These are phyloP conservation scores for Varanus salvator DNA, from an alignment of 2,113 vertebrate species.

Conservation along the genomic window DNA sequence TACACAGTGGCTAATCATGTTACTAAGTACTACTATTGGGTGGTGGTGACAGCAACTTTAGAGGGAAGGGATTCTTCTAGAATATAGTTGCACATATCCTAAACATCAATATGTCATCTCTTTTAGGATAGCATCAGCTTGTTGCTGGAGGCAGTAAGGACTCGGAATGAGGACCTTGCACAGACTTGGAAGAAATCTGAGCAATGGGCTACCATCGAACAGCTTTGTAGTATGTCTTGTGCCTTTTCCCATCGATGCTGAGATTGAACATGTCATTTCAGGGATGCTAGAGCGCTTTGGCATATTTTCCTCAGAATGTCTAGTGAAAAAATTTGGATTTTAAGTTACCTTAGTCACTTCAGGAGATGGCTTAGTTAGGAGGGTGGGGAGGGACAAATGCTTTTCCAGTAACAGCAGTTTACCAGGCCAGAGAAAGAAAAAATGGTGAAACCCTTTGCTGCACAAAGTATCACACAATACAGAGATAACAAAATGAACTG, in stretches of 20 bases:
- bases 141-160: constrained; percentile 93
- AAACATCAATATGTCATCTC: background rate
- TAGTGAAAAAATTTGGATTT: accelerated
- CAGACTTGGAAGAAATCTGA: constrained; percentile 98
- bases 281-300: background rate
- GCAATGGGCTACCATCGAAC: constrained; percentile 99
- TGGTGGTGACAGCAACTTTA: background rate
- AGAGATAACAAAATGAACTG: background rate
- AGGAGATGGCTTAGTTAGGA: background rate
- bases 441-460: background rate
- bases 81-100: background rate
- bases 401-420: background rate
- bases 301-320: background rate
- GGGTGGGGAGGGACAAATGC: background rate
- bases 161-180: constrained; percentile 92
- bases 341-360: background rate
- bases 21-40: background rate
- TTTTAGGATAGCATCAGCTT: constrained; percentile 95
- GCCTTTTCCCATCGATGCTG: background rate
- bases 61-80: background rate
- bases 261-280: background rate
- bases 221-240: constrained; percentile 91
- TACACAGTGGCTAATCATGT: background rate
- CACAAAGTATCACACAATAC: background rate
- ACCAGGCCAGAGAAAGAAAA: background rate